These are phyloP conservation scores for Selene dorsalis DNA, from an alignment of 2,797 vertebrate genomes.

Conservation along the genomic window DNA sequence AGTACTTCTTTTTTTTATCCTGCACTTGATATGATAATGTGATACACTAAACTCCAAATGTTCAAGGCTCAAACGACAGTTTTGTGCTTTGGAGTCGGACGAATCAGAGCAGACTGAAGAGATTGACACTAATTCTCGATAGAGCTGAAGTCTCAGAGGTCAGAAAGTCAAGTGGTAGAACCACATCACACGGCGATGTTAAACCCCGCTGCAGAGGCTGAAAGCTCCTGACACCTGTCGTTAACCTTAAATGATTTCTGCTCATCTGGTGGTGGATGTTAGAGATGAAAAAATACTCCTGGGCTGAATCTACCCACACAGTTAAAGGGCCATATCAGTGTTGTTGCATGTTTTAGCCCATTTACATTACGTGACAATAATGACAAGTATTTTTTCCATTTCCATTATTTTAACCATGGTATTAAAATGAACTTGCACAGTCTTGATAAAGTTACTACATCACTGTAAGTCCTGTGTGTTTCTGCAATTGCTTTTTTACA, in stretches of 20 bases:
- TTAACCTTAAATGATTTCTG: neutral
- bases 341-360: constrained; percentile 41
- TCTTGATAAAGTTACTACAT: neutral
- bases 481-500: neutral
- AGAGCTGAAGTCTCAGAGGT: constrained; percentile 5
- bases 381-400: neutral
- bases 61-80: constrained; percentile 38
- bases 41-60: constrained; percentile 65
- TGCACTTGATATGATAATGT: constrained; percentile 80
- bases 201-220: neutral
- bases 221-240: neutral
- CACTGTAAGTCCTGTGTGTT: neutral
- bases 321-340: constrained; percentile 14
- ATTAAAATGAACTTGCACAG: neutral
- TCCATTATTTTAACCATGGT: neutral
- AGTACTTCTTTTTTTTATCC: constrained; percentile 67
- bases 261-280: constrained; percentile 4
- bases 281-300: neutral
- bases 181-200: neutral
- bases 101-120: constrained; percentile 7
- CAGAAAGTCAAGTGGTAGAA: neutral
- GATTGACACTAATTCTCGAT: neutral
- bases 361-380: neutral
- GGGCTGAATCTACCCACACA: constrained; percentile 1
- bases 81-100: constrained; percentile 10